phyloP scores from a whole-genome alignment of 1,140 invertebrate genomes.

The Neotoxoptera formosana region DNA sequence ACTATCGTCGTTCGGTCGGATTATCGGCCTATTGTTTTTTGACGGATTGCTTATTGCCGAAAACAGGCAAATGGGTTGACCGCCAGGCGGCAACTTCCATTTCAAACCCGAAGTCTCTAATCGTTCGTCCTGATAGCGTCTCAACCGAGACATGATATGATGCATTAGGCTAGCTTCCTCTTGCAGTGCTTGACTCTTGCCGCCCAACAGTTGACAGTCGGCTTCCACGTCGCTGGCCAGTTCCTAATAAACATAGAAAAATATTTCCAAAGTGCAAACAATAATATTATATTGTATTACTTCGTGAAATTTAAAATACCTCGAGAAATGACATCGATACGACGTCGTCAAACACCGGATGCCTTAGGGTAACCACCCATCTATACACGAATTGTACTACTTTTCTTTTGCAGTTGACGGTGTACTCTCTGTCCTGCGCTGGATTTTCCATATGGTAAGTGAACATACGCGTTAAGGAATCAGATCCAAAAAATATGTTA shows the following conservation, averaged over 20 bases:
- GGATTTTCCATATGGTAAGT: conserved; percentile 71
- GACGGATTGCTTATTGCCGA: conserved; percentile 67
- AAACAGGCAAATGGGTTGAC: conserved; percentile 74
- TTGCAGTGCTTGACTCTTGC: conserved; percentile 63
- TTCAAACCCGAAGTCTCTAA: conserved; percentile 70
- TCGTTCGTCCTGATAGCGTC: conserved; percentile 66
- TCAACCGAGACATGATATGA: conserved; percentile 71
- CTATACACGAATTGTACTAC: conserved; percentile 82
- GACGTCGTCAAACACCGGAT: conserved; percentile 77
- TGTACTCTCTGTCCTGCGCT: conserved; percentile 75
- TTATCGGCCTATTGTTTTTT: conserved; percentile 65
- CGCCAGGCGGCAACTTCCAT: conserved; percentile 75
- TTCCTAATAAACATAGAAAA: conserved; percentile 67
- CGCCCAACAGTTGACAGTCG: conserved; percentile 67
- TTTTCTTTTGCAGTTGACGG: conserved; percentile 76
- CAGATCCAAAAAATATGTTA: not conserved
- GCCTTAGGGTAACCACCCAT: conserved; percentile 77
- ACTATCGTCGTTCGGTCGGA: conserved; percentile 75
- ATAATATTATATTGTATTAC: not conserved
- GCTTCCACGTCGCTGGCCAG: conserved; percentile 74
- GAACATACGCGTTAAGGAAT: conserved; percentile 65
- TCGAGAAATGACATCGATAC: conserved; percentile 49
- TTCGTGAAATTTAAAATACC: not conserved
- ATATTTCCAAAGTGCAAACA: not conserved
- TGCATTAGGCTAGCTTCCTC: conserved; percentile 75